phyloP scores from a whole-genome alignment of 2,888 invertebrate genomes.

The Ectemnius continuus region DNA sequence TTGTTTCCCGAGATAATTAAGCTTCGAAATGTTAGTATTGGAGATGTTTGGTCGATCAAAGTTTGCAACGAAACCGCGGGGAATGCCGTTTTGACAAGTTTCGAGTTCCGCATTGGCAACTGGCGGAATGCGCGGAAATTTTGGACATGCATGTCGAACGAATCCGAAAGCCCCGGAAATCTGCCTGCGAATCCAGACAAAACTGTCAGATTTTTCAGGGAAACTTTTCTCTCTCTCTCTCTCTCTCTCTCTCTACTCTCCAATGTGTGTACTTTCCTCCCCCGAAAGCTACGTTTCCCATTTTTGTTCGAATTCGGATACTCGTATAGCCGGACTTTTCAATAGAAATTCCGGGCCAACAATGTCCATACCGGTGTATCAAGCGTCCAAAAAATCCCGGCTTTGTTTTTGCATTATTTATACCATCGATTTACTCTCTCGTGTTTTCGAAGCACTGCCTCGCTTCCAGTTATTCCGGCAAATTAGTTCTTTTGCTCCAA shows the following conservation, averaged over 20 bases:
- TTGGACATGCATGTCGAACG: slow-evolving; percentile 12
- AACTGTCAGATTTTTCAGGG: neutral
- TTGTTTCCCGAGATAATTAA: too few relatives aligned
- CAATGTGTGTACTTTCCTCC: too few relatives aligned
- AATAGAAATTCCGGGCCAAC: slow-evolving; percentile 10
- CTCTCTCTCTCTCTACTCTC: too few relatives aligned
- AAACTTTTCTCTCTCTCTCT: neutral
- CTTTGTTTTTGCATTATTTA: too few relatives aligned
- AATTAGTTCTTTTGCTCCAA: slow-evolving; percentile 53
- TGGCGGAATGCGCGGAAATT: slow-evolving; percentile 14
- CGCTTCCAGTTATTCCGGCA: slow-evolving; percentile 34
- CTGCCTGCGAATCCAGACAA: slow-evolving; percentile 15
- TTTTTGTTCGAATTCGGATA: neutral
- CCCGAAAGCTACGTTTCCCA: too few relatives aligned
- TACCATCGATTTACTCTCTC: too few relatives aligned
- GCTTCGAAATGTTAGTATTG: too few relatives aligned
- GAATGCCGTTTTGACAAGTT: slow-evolving; percentile 23
- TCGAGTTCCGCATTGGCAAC: neutral
- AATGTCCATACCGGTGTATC: too few relatives aligned
- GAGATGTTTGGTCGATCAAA: neutral
- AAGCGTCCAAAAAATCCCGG: too few relatives aligned
- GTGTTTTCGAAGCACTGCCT: too few relatives aligned
- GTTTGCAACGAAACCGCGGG: neutral
- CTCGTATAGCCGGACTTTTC: slow-evolving; percentile 7
- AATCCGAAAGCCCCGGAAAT: slow-evolving; percentile 22